Evolutionary conservation across 2,888 invertebrate genomes (phyloP).

Genomic region (Ophraella communa): DNA sequence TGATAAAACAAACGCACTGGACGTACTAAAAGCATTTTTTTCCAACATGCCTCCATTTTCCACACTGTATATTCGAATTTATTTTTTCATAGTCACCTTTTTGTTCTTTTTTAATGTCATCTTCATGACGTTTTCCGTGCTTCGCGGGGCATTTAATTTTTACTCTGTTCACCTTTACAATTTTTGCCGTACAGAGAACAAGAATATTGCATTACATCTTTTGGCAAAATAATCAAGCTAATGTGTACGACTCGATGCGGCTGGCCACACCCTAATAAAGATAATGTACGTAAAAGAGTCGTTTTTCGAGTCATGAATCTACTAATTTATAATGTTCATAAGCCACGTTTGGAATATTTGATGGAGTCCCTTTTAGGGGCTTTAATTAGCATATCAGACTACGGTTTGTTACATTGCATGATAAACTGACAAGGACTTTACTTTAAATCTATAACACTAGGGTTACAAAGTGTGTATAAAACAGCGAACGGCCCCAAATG

Average conservation of each 20-base stretch:
- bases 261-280: conserved; percentile 34
- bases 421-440: background rate
- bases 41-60: too few species aligned
- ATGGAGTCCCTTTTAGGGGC: background rate
- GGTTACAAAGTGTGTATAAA: too few species aligned
- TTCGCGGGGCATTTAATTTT: too few species aligned
- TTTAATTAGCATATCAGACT: background rate
- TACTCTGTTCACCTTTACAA: background rate
- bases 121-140: too few species aligned
- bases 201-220: conserved; percentile 30
- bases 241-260: conserved; percentile 30
- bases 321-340: conserved; percentile 23
- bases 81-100: too few species aligned
- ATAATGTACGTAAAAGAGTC: conserved; percentile 29
- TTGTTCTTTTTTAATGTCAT: too few species aligned
- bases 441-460: background rate
- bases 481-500: too few species aligned
- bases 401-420: background rate
- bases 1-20: too few species aligned
- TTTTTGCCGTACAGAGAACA: background rate
- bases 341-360: conserved; percentile 1
- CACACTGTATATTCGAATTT: too few species aligned
- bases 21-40: too few species aligned
- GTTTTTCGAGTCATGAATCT: conserved; percentile 23
- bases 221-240: conserved; percentile 28